phyloP scores from a whole-genome alignment of 2,113 vertebrate genomes.

The Riparia riparia region DNA sequence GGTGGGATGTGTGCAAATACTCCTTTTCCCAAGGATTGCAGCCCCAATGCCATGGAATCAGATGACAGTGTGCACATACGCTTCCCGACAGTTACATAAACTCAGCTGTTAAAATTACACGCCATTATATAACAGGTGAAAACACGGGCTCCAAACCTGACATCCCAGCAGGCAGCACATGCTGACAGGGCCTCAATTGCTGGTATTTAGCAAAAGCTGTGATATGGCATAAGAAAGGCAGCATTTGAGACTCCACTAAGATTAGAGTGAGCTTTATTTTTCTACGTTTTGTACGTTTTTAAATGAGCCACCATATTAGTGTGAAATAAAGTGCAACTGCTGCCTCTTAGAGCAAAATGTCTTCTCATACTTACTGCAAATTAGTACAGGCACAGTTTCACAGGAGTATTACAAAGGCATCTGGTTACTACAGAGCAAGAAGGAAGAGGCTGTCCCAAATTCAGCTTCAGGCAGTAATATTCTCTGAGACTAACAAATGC shows the following conservation, averaged over 20 bases:
- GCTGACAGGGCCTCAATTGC: neutral
- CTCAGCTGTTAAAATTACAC: constrained; percentile 48
- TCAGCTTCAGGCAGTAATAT: neutral
- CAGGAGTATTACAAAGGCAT: neutral
- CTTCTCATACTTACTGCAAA: neutral
- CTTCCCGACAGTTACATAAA: constrained; percentile 32
- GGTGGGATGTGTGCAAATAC: neutral
- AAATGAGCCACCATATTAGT: neutral
- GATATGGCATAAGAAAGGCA: neutral
- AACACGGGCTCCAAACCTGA: constrained; percentile 37
- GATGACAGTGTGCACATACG: neutral
- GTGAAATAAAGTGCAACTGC: neutral
- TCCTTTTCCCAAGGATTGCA: neutral
- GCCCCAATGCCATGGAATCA: neutral
- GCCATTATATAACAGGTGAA: constrained; percentile 50
- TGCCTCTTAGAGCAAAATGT: neutral
- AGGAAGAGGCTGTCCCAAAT: neutral
- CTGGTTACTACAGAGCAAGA: neutral
- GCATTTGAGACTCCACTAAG: neutral
- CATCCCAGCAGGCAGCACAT: neutral
- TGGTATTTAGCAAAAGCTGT: neutral
- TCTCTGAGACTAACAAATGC: neutral
- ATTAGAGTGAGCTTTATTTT: neutral
- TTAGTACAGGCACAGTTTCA: neutral
- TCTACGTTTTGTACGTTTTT: neutral